phyloP scores from a whole-genome alignment of 2,888 invertebrate species.

The Chrysolina haemoptera region DNA sequence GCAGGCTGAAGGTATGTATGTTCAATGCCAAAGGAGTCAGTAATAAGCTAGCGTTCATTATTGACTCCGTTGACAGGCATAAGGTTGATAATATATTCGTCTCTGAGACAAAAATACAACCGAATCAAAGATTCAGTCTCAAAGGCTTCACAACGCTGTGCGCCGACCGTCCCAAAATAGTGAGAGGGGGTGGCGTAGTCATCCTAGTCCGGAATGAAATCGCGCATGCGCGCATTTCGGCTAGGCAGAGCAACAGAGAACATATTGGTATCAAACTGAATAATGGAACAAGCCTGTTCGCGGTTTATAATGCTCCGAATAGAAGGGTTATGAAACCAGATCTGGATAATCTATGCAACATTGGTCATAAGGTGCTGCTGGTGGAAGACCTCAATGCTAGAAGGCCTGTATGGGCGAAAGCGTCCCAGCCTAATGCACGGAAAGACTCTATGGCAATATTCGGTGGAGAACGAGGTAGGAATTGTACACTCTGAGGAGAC shows the following conservation, averaged over 20 bases:
- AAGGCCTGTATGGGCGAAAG: background rate
- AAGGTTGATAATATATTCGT: background rate
- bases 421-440: too few species aligned
- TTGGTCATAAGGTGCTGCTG: background rate
- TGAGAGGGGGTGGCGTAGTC: background rate
- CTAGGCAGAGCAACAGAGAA: background rate
- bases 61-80: background rate
- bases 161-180: background rate
- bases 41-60: background rate
- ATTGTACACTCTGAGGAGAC: too few species aligned
- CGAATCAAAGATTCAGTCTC: background rate
- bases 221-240: background rate
- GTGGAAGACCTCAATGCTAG: background rate
- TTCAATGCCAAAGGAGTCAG: background rate
- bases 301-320: background rate
- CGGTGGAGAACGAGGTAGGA: too few species aligned
- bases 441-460: too few species aligned
- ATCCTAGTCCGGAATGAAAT: background rate
- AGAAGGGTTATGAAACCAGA: background rate
- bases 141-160: background rate
- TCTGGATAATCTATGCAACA: background rate
- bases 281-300: background rate
- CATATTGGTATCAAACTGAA: background rate
- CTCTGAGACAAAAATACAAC: background rate
- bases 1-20: slow-evolving; percentile 60